phyloP scores from a whole-genome alignment of 2,888 invertebrate genomes.

The Villa cingulata region DNA sequence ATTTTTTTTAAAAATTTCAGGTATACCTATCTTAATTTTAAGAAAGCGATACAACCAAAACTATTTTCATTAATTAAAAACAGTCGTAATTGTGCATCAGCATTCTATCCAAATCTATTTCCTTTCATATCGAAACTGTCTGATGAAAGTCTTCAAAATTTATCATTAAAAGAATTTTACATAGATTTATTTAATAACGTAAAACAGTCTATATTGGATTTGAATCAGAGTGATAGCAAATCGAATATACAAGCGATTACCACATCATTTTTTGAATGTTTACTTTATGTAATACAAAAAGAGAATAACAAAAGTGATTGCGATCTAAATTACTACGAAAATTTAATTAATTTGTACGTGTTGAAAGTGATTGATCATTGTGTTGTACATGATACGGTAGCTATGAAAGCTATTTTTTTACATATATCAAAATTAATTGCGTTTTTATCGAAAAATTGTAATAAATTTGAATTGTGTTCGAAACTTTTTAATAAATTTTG shows the following conservation, averaged over 20 bases:
- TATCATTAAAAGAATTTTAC: constrained; percentile 40
- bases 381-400: constrained; percentile 31
- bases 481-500: constrained; percentile 25
- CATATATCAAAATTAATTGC: constrained; percentile 40
- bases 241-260: constrained; percentile 55
- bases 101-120: constrained; percentile 58
- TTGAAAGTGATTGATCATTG: constrained; percentile 37
- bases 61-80: constrained; percentile 50
- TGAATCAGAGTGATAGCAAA: constrained; percentile 45
- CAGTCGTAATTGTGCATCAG: constrained; percentile 62
- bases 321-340: constrained; percentile 9
- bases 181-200: constrained; percentile 54
- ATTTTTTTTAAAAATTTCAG: constrained; percentile 15
- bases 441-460: constrained; percentile 42
- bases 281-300: constrained; percentile 47
- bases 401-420: constrained; percentile 38
- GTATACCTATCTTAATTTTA: constrained; percentile 47
- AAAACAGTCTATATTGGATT: constrained; percentile 45
- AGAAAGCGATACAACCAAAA: constrained; percentile 59
- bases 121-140: constrained; percentile 57
- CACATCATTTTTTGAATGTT: constrained; percentile 58
- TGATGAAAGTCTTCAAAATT: constrained; percentile 18
- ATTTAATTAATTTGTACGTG: constrained; percentile 19
- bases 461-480: constrained; percentile 21
- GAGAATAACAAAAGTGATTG: constrained; percentile 27